These are phyloP conservation scores for Eurytoma adleriae DNA, from an alignment of 2,888 invertebrate genomes.

Conservation along the genomic window DNA sequence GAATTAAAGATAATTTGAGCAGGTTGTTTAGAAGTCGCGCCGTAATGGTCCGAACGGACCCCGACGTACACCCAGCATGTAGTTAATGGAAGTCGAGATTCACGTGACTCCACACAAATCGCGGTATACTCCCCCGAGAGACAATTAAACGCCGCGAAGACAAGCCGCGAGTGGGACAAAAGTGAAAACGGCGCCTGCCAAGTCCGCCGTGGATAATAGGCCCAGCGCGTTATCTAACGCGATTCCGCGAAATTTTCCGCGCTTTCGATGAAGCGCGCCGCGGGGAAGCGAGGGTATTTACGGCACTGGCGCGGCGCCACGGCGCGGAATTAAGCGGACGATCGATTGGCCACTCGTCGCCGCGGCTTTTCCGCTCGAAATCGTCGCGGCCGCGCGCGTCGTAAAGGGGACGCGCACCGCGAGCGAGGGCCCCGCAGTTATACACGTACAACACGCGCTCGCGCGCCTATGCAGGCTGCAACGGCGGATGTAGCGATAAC, in stretches of 20 bases:
- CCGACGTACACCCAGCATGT: too few relatives aligned
- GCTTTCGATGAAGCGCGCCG: background rate
- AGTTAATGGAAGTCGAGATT: background rate
- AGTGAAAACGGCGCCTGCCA: constrained; percentile 16
- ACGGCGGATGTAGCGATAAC: constrained; percentile 57
- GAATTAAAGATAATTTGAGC: too few relatives aligned
- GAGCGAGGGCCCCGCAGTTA: background rate
- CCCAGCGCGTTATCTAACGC: constrained; percentile 11
- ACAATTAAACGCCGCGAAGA: constrained; percentile 1
- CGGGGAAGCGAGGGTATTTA: background rate
- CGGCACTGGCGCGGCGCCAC: background rate
- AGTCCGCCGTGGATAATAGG: constrained; percentile 9
- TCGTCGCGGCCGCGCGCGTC: constrained; percentile 2
- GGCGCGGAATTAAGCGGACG: constrained; percentile 21
- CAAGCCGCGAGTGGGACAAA: background rate
- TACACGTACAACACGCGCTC: background rate
- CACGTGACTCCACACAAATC: background rate
- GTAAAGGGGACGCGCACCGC: constrained; percentile 20
- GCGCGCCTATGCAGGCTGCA: background rate
- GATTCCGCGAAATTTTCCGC: constrained; percentile 17
- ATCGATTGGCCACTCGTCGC: constrained; percentile 39
- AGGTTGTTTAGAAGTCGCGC: too few relatives aligned
- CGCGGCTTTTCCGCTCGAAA: background rate
- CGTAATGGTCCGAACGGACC: too few relatives aligned
- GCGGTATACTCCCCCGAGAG: background rate